Evolutionary conservation across 2,113 vertebrate genomes (phyloP).

Genomic region (Leuciscus idus): DNA sequence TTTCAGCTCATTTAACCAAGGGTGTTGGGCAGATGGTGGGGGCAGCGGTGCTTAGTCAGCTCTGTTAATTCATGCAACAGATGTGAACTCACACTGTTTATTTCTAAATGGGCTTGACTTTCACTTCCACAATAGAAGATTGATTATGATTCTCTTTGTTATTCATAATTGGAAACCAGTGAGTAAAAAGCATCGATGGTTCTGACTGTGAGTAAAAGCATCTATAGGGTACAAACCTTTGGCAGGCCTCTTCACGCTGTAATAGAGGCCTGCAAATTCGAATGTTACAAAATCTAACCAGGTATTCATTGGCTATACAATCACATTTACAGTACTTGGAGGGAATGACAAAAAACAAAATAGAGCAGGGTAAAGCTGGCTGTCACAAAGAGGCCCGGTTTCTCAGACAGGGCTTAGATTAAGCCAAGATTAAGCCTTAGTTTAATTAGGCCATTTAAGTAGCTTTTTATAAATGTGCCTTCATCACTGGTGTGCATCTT

Average conservation of each 20-base stretch:
- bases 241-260: neutral
- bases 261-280: neutral
- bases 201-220: neutral
- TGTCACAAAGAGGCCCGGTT: neutral
- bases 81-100: slow-evolving; percentile 36
- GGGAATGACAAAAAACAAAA: slow-evolving; percentile 8
- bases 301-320: neutral
- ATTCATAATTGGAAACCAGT: neutral
- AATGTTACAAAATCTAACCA: neutral
- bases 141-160: neutral
- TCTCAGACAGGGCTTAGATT: too few relatives aligned
- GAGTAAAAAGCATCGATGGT: neutral
- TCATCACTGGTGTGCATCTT: too few relatives aligned
- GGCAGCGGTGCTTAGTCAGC: slow-evolving; percentile 21
- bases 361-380: too few relatives aligned
- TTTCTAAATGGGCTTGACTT: slow-evolving; percentile 15
- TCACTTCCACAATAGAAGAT: slow-evolving; percentile 9
- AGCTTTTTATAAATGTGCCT: too few relatives aligned
- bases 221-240: neutral
- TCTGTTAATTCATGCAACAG: slow-evolving; percentile 35
- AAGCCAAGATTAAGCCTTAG: too few relatives aligned
- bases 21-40: slow-evolving; percentile 21
- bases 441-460: too few relatives aligned
- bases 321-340: neutral
- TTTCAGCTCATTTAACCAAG: slow-evolving; percentile 35